phyloP scores from a whole-genome alignment of 2,888 invertebrate genomes.

The Unio pictorum region DNA sequence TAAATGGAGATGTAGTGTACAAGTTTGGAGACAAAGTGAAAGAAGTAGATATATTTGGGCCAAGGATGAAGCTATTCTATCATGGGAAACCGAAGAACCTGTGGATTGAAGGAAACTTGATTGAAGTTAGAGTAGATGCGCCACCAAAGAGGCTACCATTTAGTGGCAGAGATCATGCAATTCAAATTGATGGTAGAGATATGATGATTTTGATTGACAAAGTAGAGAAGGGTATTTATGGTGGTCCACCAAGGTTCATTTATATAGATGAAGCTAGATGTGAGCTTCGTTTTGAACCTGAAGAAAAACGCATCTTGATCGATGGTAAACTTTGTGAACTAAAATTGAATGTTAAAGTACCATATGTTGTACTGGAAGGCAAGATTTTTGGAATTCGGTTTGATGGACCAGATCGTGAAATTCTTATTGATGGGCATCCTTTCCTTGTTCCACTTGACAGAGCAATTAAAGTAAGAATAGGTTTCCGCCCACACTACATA shows the following conservation, averaged over 20 bases:
- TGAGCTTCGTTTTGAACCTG: constrained; percentile 85
- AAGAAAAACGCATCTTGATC: constrained; percentile 93
- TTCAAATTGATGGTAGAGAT: constrained; percentile 85
- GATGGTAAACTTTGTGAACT: constrained; percentile 66
- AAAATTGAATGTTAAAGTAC: constrained; percentile 58
- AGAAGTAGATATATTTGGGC: constrained; percentile 48
- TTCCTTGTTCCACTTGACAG: constrained; percentile 62
- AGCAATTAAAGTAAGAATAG: constrained; percentile 73
- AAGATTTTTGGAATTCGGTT: constrained; percentile 80
- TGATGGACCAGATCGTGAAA: constrained; percentile 92
- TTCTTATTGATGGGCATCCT: constrained; percentile 90
- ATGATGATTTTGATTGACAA: constrained; percentile 87
- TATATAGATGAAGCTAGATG: constrained; percentile 84
- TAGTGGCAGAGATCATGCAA: constrained; percentile 85
- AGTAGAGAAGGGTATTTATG: constrained; percentile 79
- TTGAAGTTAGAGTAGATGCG: constrained; percentile 66
- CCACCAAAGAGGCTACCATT: constrained; percentile 79
- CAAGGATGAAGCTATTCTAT: constrained; percentile 52
- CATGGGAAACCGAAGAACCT: constrained; percentile 59
- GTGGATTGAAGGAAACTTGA: constrained; percentile 67
- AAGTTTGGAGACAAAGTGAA: constrained; percentile 63
- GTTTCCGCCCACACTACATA: constrained; percentile 58
- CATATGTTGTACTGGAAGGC: constrained; percentile 70
- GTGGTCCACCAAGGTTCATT: constrained; percentile 85
- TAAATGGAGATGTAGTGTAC: constrained; percentile 60